Evolutionary conservation across 2,797 vertebrate genomes (phyloP).

Genomic region (Alcedo quadribrachys): DNA sequence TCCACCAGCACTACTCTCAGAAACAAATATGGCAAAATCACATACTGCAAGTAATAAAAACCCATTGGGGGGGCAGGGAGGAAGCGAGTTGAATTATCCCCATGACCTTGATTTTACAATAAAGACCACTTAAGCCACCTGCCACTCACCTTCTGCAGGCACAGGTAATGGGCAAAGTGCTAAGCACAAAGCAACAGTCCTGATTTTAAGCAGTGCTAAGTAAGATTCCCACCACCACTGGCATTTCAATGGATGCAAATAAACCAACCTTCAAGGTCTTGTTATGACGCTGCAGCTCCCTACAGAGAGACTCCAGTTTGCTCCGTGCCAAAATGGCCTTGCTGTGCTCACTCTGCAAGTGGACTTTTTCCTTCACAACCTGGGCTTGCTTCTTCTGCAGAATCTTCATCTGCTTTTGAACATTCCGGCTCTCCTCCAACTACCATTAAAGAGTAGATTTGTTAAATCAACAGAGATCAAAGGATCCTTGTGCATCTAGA

Average conservation of each 20-base stretch:
- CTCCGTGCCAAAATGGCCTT: constrained; percentile 97
- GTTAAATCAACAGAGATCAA: background rate
- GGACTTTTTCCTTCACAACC: constrained; percentile 95
- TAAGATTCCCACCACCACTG: background rate
- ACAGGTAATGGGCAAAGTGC: background rate
- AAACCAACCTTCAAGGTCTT: constrained; percentile 93
- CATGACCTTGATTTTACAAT: background rate
- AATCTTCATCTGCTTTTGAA: constrained; percentile 95
- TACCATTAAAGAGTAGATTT: constrained; percentile 69
- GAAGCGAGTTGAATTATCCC: background rate
- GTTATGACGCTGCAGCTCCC: constrained; percentile 98
- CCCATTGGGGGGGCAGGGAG: background rate
- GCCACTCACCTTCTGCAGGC: background rate
- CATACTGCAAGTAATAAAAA: background rate
- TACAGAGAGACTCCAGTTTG: constrained; percentile 96
- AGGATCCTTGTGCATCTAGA: background rate
- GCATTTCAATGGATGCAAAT: background rate
- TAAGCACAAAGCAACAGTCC: background rate
- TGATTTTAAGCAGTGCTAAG: background rate
- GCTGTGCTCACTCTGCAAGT: constrained; percentile 96
- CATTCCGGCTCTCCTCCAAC: constrained; percentile 95
- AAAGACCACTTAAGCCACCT: background rate
- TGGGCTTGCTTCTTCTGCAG: constrained; percentile 98
- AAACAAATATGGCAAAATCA: background rate
- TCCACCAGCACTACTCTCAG: background rate